Evolutionary conservation across 2,113 vertebrate species (phyloP).

Genomic region (Spea bombifrons): DNA sequence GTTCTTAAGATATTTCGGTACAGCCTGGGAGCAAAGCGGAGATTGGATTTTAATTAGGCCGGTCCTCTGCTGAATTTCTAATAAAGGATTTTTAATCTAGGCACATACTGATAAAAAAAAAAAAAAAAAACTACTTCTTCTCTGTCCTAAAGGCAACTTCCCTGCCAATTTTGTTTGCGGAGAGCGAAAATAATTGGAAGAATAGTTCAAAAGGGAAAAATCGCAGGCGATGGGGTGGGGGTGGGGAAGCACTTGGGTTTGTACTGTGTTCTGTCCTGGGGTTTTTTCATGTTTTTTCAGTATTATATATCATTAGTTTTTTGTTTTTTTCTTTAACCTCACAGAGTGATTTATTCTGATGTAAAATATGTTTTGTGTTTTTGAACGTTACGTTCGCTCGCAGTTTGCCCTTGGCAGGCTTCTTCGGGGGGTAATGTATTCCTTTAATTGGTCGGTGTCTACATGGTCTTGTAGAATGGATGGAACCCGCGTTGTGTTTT

Average conservation of each 20-base stretch:
- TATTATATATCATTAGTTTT: conserved; percentile 50
- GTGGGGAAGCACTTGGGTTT: conserved; percentile 51
- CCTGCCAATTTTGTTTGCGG: conserved; percentile 67
- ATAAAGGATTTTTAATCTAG: conserved; percentile 68
- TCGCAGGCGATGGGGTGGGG: conserved; percentile 43
- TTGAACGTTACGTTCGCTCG: conserved; percentile 49
- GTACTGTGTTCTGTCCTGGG: conserved; percentile 52
- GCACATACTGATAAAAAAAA: conserved; percentile 62
- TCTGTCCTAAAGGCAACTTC: conserved; percentile 66
- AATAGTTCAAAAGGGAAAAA: conserved; percentile 56
- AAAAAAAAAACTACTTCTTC: conserved; percentile 57
- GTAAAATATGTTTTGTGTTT: conserved; percentile 48
- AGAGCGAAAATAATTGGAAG: conserved; percentile 64
- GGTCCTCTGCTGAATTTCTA: conserved; percentile 65
- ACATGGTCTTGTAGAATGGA: conserved; percentile 51
- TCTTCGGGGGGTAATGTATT: conserved; percentile 63
- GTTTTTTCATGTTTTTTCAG: conserved; percentile 39
- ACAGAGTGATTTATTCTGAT: conserved; percentile 54
- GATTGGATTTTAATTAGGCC: conserved; percentile 63
- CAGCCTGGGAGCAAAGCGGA: conserved; percentile 53
- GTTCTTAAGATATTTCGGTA: conserved; percentile 48
- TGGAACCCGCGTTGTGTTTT: conserved; percentile 55
- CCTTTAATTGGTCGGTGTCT: conserved; percentile 59
- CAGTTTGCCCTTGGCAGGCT: conserved; percentile 52
- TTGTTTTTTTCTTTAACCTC: conserved; percentile 42